Percentiles rank a stretch among this genome's conserved stretches.
Evolutionary conservation across 2,888 invertebrate species (phyloP).

Genomic region (Hirtodrosophila histrioides): DNA sequence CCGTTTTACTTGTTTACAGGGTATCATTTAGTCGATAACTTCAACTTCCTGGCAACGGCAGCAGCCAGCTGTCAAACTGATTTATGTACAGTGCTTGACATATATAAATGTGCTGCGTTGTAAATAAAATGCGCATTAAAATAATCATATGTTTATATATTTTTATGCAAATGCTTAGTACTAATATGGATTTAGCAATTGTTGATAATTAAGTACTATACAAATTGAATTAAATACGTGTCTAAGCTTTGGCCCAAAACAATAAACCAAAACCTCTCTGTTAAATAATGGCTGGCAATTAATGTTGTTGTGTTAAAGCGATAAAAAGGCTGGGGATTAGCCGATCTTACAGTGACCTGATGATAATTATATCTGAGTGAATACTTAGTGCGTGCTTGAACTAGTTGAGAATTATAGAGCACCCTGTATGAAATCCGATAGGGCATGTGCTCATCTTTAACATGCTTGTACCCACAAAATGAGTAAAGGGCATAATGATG

Average conservation of each 20-base stretch:
- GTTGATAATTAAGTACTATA: slow-evolving; percentile 30
- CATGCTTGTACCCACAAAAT: too few species aligned
- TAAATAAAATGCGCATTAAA: slow-evolving; percentile 71
- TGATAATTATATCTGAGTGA: too few species aligned
- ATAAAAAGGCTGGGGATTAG: too few species aligned
- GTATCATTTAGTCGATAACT: slow-evolving; percentile 14
- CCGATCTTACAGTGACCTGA: too few species aligned
- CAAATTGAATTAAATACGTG: slow-evolving; percentile 21
- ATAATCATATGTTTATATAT: slow-evolving; percentile 60
- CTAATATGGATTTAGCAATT: slow-evolving; percentile 40
- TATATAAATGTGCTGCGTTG: slow-evolving; percentile 64
- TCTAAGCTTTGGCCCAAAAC: slow-evolving; percentile 1
- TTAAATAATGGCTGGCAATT: too few species aligned
- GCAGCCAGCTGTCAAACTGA: slow-evolving; percentile 73
- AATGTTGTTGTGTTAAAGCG: too few species aligned
- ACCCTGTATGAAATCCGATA: too few species aligned
- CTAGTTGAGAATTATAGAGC: too few species aligned
- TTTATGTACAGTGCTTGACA: slow-evolving; percentile 70
- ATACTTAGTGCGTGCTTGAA: too few species aligned
- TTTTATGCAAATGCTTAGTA: slow-evolving; percentile 41
- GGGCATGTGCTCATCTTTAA: too few species aligned
- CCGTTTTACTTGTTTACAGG: not conserved
- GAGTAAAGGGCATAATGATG: too few species aligned
- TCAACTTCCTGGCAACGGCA: slow-evolving; percentile 34
- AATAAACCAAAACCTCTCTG: not conserved